Base-by-base conservation (phyloP, 2,888 invertebrate species). In the Netelia melanura region DNA sequence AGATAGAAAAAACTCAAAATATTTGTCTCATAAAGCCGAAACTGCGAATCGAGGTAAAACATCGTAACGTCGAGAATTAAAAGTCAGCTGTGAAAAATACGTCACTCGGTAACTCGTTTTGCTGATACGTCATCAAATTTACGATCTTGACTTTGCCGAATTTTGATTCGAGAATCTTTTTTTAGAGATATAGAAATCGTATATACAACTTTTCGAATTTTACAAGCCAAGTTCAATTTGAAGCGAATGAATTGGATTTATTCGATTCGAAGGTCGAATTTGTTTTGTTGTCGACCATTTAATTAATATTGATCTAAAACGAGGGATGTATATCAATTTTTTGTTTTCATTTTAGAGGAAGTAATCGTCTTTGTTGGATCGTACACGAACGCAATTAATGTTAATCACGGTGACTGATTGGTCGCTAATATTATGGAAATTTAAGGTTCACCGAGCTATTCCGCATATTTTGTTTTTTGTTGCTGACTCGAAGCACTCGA, bases 391-490 rank as follows among this genome's bases (percentile, higher is more conserved):
- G 67, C 52, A 64, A 81, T 84, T 81, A 72, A 77, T 81, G 61
- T 71, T 54, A 71, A 65, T 43, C 58, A 56, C 21, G 72, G 56
- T 43, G 23, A 72, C 9, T 62, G 43, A 72, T 77, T 43, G 77
- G 70, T 65, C 54, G 61, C 81, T 84, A 81, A 74, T 78, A 70
- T 84, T 78, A 65, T 52, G 58, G 54, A 21, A 58, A 84, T 75
- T 58, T 81, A 84, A 84, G 84, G 84, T 75, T 74, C 52, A 10
- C 68, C 56, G 38, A 52, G 71, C 76, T 65, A 80, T 76, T 76
- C 21, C 61, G n/a, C 62, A n/a, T 68, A 67, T 67, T 65, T 61
- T 21, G 70, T 6, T 70, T 54, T 70, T 74, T 43, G 10, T 38
- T 38, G 70, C 62, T 62, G 78, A 62, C 78, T 62, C 70, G 48